Evolutionary conservation across 2,888 invertebrate species (phyloP).

Genomic region (Oxystoma pomonae): DNA sequence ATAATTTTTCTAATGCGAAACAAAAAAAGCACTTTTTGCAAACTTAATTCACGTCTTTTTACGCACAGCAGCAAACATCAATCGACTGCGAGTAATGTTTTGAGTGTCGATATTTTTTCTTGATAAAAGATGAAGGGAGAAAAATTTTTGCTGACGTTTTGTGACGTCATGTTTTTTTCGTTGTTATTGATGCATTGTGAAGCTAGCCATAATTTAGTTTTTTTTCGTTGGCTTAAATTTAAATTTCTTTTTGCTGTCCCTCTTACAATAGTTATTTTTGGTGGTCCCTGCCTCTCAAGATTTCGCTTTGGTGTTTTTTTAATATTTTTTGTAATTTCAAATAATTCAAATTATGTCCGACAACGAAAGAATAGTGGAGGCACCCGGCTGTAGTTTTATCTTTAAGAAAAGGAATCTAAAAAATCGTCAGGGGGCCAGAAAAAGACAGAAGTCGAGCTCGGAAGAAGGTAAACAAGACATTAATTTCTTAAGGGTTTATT

Average conservation of each 20-base stretch:
- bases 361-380: constrained; percentile 15
- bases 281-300: not conserved
- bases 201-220: not conserved
- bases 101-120: not conserved
- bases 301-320: not conserved
- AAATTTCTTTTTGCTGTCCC: not conserved
- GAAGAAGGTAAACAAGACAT: constrained; percentile 47
- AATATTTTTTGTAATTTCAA: not conserved
- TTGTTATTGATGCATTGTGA: no score
- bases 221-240: not conserved
- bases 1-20: constrained; percentile 40
- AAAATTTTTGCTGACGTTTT: not conserved
- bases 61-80: not conserved
- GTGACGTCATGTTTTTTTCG: not conserved
- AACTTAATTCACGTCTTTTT: not conserved
- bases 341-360: constrained; percentile 18
- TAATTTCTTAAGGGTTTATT: no score
- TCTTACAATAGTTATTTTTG: not conserved
- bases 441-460: constrained; percentile 58
- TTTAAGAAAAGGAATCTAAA: constrained; percentile 66
- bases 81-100: not conserved
- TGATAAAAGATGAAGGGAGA: not conserved
- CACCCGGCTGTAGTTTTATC: constrained; percentile 36
- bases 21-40: constrained; percentile 24
- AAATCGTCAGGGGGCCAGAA: constrained; percentile 52